Evolutionary conservation across 2,888 invertebrate genomes (phyloP).

Genomic region (Gymnosoma rotundatum): DNA sequence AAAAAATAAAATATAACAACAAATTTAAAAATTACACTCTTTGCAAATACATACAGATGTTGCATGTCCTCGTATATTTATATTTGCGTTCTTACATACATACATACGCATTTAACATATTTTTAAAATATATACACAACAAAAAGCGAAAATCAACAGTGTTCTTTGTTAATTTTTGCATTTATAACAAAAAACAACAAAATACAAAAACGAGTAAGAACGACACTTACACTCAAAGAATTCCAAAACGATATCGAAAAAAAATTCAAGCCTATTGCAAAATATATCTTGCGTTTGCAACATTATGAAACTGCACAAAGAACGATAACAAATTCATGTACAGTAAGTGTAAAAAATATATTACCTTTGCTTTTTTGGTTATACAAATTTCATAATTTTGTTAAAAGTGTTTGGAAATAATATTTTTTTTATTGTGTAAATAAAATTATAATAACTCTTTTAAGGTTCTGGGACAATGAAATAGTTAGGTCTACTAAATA

Average conservation of each 20-base stretch:
- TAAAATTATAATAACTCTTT: no score
- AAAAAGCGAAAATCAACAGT: conserved; percentile 23
- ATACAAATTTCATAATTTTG: no score
- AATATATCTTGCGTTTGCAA: conserved; percentile 39
- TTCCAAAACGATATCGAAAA: conserved; percentile 32
- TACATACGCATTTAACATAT: conserved; percentile 1
- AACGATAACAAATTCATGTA: not conserved
- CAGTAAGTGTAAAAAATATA: no score
- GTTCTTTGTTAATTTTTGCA: conserved; percentile 54
- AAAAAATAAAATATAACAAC: conserved; percentile 34
- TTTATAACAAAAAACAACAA: conserved; percentile 7
- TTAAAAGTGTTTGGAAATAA: no score
- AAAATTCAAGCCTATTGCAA: conserved; percentile 60
- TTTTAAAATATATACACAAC: conserved; percentile 23
- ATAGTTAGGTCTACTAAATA: no score
- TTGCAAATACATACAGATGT: not conserved
- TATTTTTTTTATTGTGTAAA: no score
- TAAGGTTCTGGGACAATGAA: no score
- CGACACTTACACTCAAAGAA: conserved; percentile 2
- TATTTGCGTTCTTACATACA: not conserved
- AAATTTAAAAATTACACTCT: not conserved
- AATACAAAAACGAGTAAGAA: not conserved
- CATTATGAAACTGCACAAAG: conserved; percentile 32
- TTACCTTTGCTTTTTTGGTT: no score
- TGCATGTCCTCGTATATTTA: no score